Evolutionary conservation across 2,113 vertebrate species (phyloP).

Genomic region (Passer montanus): DNA sequence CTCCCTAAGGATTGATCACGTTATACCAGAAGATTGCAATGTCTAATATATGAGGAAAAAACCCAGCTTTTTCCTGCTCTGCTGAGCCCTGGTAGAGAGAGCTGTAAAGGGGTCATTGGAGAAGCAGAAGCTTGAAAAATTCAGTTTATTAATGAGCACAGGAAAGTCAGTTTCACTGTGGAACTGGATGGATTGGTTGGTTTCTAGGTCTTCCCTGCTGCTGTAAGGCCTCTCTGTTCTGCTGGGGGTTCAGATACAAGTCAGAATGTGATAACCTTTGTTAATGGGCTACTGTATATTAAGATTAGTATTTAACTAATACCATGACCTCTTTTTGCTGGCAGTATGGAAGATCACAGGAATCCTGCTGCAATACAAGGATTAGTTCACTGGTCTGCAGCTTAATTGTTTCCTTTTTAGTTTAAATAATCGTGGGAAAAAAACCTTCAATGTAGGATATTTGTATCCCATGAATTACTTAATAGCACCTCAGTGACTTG

Average conservation of each 20-base stretch:
- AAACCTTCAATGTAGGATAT: background rate
- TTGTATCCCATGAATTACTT: background rate
- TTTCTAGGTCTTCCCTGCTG: background rate
- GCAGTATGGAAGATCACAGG: background rate
- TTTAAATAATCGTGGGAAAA: background rate
- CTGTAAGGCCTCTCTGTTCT: background rate
- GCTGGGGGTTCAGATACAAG: background rate
- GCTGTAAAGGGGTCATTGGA: background rate
- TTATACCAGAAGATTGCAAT: background rate
- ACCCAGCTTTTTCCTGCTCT: background rate
- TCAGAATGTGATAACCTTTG: conserved; percentile 19
- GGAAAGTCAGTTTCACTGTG: background rate
- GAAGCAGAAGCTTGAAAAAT: background rate
- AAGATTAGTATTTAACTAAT: conserved; percentile 23
- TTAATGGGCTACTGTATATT: background rate
- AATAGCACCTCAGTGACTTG: background rate
- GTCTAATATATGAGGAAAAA: background rate
- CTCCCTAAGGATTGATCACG: background rate
- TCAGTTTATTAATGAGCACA: background rate
- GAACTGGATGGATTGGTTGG: background rate
- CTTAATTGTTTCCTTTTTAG: background rate
- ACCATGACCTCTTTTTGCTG: conserved; percentile 28
- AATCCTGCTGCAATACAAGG: background rate
- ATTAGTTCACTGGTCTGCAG: conserved; percentile 18
- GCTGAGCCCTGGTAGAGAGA: background rate